Base-by-base conservation (phyloP, 35 echinoderm and acorn worm genomes). In the Hemicentrotus pulcherrimus region DNA sequence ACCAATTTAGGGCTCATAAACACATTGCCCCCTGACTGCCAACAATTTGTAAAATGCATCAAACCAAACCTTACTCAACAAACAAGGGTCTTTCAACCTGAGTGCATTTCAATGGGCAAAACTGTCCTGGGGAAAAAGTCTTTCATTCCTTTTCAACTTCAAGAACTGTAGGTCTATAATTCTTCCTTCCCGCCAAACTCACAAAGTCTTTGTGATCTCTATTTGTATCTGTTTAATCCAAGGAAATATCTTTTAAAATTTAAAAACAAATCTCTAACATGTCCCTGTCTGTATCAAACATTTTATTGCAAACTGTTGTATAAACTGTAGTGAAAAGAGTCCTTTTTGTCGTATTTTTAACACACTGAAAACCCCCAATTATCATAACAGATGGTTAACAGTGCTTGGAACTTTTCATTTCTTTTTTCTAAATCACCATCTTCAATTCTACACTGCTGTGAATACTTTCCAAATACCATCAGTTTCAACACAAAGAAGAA, bases 31-130 rank as follows among this genome's bases (percentile, higher is more conserved):
- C 65, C 65, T 78, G 65, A 78, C 65, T 28, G 65, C 65, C 65
- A 78, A 28, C 65, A 78, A 78, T 78, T 78, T 78, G 65, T 78
- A 78, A 78, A 78, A 78, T 78, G 65, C 65, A 78, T 30, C 65
- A 78, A 78, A 78, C 65, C 65, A n/a, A 78, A 78, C 22, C 65
- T 22, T 78, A 78, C 65, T 78, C 8, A 8, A 78, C 65, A 78
- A 78, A 78, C 7, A 78, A 28, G 65, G 28, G 28, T 78, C 65
- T 78, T 78, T 78, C 19, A 22, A 78, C 65, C 28, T 78, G 65
- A n/a, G 5, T 78, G 65, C 65, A 78, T 78, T 78, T 78, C 22
- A 78, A 78, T 78, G 18, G 4, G 24, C 19, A 78, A 8, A 28
- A 78, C 65, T n/a, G 65, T 78, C 65, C 65, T 78, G 65, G 65